These are phyloP conservation scores for Tyto alba DNA, from an alignment of 2,113 vertebrate genomes.

Conservation along the genomic window DNA sequence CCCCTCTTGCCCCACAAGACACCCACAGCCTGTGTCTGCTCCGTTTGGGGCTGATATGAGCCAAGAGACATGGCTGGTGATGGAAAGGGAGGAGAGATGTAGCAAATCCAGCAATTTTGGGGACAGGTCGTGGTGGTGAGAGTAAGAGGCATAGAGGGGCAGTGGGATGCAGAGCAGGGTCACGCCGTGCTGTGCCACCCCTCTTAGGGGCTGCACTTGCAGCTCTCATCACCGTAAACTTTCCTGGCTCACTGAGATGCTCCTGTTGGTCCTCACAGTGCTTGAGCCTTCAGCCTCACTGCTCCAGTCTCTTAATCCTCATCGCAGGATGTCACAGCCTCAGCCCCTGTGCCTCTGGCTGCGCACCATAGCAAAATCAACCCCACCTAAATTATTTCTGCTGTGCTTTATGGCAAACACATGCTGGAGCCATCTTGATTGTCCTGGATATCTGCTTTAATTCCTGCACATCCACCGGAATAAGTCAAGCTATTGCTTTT, in stretches of 20 bases:
- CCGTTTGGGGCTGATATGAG: not conserved
- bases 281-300: not conserved
- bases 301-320: not conserved
- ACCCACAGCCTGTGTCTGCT: fast-evolving
- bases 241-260: not conserved
- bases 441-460: not conserved
- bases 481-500: not conserved
- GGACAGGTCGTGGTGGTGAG: fast-evolving
- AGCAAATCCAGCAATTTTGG: not conserved
- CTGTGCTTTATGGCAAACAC: not conserved
- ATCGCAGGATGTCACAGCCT: not conserved
- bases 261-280: not conserved
- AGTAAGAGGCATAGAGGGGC: not conserved
- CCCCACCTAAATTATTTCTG: not conserved
- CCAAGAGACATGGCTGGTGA: not conserved
- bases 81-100: not conserved
- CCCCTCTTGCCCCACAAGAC: not conserved
- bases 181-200: not conserved
- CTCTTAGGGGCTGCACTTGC: fast-evolving
- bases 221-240: not conserved
- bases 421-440: not conserved
- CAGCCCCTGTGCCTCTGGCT: not conserved
- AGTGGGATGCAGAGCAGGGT: not conserved
- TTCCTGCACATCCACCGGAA: not conserved
- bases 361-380: fast-evolving